phyloP scores from a whole-genome alignment of 2,797 vertebrate species.

The Pseudochaenichthys georgianus region DNA sequence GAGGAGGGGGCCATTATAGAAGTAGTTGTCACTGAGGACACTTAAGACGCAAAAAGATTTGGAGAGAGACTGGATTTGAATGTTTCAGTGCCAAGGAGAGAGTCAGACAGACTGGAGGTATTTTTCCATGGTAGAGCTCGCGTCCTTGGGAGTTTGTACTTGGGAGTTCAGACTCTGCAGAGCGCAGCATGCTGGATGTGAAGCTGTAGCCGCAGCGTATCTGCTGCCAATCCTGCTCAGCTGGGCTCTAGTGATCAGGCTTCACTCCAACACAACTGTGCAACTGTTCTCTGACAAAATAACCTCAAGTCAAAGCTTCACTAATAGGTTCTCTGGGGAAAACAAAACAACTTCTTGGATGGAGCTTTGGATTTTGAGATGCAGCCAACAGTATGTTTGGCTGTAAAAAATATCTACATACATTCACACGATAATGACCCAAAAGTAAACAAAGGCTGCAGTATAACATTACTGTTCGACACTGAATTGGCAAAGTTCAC shows the following conservation, averaged over 20 bases:
- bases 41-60: conserved; percentile 7
- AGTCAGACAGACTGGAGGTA: background rate
- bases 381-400: background rate
- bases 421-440: background rate
- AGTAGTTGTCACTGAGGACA: conserved; percentile 23
- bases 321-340: background rate
- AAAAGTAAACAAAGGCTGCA: background rate
- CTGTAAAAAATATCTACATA: background rate
- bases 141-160: conserved; percentile 17
- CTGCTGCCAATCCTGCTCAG: conserved; percentile 28
- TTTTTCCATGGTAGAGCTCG: conserved; percentile 12
- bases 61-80: conserved; percentile 10
- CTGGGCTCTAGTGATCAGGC: conserved; percentile 13
- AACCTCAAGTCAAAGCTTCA: conserved; percentile 17
- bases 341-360: background rate
- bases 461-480: background rate
- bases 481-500: conserved; percentile 4
- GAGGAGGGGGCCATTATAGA: background rate
- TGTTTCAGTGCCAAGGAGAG: conserved; percentile 31
- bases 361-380: conserved; percentile 6
- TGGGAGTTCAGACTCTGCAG: conserved; percentile 20
- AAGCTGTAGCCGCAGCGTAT: conserved; percentile 1
- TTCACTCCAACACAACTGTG: conserved; percentile 10
- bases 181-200: background rate
- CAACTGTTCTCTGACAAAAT: conserved; percentile 9